These are phyloP conservation scores for Schizopygopsis pylzovi DNA, from an alignment of 2,797 vertebrate species.

Conservation along the genomic window DNA sequence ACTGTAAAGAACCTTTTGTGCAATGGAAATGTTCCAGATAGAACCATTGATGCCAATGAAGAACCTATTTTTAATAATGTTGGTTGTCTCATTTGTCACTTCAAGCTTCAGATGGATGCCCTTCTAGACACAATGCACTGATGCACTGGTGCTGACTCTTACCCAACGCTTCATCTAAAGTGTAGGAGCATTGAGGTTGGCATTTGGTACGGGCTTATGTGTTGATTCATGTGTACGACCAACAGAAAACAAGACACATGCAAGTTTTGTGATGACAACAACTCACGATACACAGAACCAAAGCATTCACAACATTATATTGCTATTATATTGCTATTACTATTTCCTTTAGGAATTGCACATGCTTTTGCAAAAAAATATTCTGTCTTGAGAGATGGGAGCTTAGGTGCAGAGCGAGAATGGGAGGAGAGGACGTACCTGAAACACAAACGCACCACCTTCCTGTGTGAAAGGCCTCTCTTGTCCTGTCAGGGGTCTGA, in stretches of 20 bases:
- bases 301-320: not conserved
- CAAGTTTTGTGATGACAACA: not conserved
- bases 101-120: too few relatives aligned
- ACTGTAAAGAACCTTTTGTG: not conserved
- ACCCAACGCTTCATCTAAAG: not conserved
- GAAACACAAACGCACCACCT: slow-evolving; percentile 74
- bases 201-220: not conserved
- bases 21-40: not conserved
- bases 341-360: not conserved
- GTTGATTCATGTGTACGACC: not conserved
- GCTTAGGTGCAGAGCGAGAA: slow-evolving; percentile 15
- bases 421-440: slow-evolving; percentile 66
- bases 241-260: not conserved
- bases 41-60: not conserved
- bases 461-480: slow-evolving; percentile 76
- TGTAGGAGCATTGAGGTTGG: not conserved
- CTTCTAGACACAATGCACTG: not conserved
- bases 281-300: not conserved
- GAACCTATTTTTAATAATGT: not conserved
- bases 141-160: too few relatives aligned
- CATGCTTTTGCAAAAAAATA: not conserved
- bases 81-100: not conserved
- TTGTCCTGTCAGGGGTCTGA: slow-evolving; percentile 72
- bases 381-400: slow-evolving; percentile 56
- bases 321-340: not conserved